Percentiles rank a stretch among this genome's conserved stretches.
Conservation (phyloP, 2,113 vertebrate genomes). For the Ptyas mucosa region DNA sequence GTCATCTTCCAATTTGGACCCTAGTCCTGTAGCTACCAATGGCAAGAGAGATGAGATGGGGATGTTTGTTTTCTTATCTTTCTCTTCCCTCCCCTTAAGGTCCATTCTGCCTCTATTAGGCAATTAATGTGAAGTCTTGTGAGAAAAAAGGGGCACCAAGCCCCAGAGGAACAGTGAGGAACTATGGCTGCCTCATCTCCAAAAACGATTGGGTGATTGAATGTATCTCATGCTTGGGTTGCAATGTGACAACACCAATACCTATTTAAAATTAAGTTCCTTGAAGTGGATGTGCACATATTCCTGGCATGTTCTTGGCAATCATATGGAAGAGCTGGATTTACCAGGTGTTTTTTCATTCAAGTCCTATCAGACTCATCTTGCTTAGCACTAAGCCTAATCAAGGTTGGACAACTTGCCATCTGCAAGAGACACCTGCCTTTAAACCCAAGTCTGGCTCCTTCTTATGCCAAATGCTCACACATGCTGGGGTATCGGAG, state of each 20-base stretch:
- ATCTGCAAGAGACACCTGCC: background rate
- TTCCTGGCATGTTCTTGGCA: background rate
- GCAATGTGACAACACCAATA: background rate
- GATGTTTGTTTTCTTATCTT: background rate
- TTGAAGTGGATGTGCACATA: background rate
- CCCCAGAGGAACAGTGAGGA: background rate
- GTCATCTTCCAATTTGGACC: background rate
- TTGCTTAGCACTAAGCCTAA: background rate
- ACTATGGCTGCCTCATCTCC: background rate
- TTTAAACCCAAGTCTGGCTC: background rate
- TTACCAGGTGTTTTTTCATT: background rate
- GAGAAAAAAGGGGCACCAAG: background rate
- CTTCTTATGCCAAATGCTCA: background rate
- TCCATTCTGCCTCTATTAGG: background rate
- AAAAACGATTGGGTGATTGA: background rate
- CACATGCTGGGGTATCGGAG: too few species aligned
- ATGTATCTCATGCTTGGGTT: background rate
- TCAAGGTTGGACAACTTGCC: background rate
- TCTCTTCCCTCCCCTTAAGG: background rate
- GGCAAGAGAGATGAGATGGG: background rate
- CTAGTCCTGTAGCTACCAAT: background rate
- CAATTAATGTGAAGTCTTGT: background rate
- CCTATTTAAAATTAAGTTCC: background rate
- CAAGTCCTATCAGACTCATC: background rate
- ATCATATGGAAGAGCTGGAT: background rate